These are phyloP conservation scores for Tyto alba DNA, from an alignment of 2,113 vertebrate species.

Conservation along the genomic window DNA sequence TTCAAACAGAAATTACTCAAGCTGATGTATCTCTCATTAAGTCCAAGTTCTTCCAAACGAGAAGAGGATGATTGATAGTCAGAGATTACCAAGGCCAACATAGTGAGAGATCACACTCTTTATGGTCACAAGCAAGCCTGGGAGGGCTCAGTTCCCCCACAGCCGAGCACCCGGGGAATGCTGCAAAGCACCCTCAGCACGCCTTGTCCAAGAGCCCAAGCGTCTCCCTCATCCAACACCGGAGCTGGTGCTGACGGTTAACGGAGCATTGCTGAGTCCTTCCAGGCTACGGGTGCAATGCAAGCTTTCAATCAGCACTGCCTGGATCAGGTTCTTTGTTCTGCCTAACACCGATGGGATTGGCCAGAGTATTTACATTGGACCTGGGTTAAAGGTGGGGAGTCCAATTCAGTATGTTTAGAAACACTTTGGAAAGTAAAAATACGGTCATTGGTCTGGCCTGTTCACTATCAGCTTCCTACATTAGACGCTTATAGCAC, in stretches of 20 bases:
- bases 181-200: not conserved
- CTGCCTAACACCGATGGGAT: not conserved
- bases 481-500: not conserved
- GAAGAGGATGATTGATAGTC: constrained; percentile 15
- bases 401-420: not conserved
- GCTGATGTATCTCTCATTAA: constrained; percentile 38
- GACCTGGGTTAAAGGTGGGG: not conserved
- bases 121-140: not conserved
- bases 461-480: not conserved
- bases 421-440: not conserved
- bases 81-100: not conserved
- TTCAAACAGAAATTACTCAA: constrained; percentile 58
- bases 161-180: fast-evolving
- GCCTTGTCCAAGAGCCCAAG: fast-evolving
- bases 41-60: constrained; percentile 19
- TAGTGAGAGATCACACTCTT: not conserved
- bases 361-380: not conserved
- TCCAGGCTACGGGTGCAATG: not conserved
- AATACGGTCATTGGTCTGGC: not conserved
- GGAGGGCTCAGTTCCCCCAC: not conserved
- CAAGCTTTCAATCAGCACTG: not conserved
- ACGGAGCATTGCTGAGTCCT: not conserved
- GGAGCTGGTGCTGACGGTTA: not conserved
- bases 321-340: not conserved
- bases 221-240: not conserved